Percentiles rank a stretch among this genome's conserved stretches.
Evolutionary conservation across 2,113 vertebrate genomes (phyloP).

Genomic region (Budorcas taxicolor): DNA sequence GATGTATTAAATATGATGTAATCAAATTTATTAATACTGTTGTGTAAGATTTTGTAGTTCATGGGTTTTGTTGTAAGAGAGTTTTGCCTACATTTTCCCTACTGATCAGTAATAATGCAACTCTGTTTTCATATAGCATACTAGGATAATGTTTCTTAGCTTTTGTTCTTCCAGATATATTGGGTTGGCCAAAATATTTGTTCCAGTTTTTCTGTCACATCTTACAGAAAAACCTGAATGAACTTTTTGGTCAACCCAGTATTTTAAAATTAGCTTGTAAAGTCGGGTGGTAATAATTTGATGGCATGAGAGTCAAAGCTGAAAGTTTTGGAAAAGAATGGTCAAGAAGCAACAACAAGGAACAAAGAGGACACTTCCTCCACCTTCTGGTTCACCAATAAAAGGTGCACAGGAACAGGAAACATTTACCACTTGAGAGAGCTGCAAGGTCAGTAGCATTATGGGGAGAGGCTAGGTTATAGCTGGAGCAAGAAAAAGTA

Average conservation of each 20-base stretch:
- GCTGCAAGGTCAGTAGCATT: neutral
- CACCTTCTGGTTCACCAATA: neutral
- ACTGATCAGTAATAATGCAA: neutral
- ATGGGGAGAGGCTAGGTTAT: neutral
- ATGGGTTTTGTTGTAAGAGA: neutral
- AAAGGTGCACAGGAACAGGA: neutral
- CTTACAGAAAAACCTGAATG: neutral
- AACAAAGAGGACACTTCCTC: neutral
- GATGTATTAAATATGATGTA: neutral
- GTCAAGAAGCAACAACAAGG: neutral
- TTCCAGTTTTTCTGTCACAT: neutral
- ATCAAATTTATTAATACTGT: neutral
- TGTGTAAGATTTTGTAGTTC: neutral
- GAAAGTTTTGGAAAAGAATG: neutral
- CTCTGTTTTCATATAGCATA: neutral
- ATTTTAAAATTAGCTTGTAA: constrained; percentile 2
- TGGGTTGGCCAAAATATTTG: neutral
- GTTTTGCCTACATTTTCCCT: neutral
- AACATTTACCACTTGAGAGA: neutral
- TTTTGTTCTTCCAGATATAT: neutral
- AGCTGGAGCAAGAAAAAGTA: neutral
- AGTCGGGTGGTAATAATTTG: neutral
- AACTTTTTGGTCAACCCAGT: neutral
- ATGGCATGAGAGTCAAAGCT: neutral
- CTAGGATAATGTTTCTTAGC: neutral